Conservation (phyloP, 2,797 vertebrate genomes). For the Pogonophryne albipinna region DNA sequence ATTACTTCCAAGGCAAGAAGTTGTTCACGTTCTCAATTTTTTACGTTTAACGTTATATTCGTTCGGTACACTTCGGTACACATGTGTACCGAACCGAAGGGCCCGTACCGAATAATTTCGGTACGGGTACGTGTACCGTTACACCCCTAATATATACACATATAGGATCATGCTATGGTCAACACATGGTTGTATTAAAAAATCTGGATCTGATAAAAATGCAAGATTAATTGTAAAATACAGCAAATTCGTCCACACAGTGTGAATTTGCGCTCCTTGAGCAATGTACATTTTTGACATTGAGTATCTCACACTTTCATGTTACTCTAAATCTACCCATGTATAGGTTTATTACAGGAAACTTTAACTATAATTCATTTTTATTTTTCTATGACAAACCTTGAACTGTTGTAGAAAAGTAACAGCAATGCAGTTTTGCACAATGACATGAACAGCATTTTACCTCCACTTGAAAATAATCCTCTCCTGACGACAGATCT, state of each 20-base stretch:
- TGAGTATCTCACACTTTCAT: background rate
- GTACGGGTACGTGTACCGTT: too few relatives aligned
- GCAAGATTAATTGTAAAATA: background rate
- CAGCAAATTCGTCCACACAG: background rate
- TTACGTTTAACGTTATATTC: too few relatives aligned
- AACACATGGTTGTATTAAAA: too few relatives aligned
- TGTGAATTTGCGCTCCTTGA: background rate
- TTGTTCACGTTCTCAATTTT: too few relatives aligned
- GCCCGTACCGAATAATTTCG: too few relatives aligned
- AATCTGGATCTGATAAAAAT: background rate
- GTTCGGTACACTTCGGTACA: too few relatives aligned
- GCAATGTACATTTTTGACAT: background rate
- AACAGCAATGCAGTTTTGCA: background rate
- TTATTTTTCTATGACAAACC: too few relatives aligned
- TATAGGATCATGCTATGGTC: too few relatives aligned
- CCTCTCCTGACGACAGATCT: constrained; percentile 10
- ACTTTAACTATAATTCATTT: too few relatives aligned
- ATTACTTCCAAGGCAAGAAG: too few relatives aligned
- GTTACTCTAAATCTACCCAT: background rate
- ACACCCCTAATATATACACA: too few relatives aligned
- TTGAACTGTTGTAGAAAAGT: constrained; percentile 4
- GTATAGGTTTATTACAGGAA: background rate
- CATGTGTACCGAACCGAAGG: too few relatives aligned
- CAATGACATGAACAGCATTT: background rate
- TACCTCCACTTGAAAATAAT: background rate